These are phyloP conservation scores for human DNA, from an alignment of 2,113 vertebrate species.

Conservation along the genomic window DNA sequence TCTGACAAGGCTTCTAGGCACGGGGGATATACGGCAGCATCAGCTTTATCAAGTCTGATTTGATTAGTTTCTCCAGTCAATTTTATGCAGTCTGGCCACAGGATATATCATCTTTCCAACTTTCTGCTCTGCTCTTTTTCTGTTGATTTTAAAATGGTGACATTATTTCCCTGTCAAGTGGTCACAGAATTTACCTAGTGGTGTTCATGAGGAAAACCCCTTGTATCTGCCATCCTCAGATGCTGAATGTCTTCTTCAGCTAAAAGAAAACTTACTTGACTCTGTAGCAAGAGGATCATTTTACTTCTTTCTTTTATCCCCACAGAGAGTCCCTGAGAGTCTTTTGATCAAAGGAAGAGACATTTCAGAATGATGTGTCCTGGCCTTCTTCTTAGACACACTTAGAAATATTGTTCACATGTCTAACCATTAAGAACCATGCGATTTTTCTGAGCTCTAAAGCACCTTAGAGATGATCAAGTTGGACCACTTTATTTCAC, in stretches of 20 bases:
- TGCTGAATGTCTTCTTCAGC: neutral
- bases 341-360: conserved; percentile 25
- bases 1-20: conserved; percentile 83
- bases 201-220: conserved; percentile 35
- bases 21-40: conserved; percentile 72
- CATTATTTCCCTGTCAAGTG: conserved; percentile 71
- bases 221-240: neutral
- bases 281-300: neutral
- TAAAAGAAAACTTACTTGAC: neutral
- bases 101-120: conserved; percentile 81
- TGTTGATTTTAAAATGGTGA: conserved; percentile 77
- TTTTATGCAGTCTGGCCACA: conserved; percentile 76
- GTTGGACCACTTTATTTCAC: neutral
- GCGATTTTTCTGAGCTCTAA: neutral
- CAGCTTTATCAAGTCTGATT: conserved; percentile 85
- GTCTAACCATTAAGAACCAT: neutral
- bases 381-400: neutral
- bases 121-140: conserved; percentile 77
- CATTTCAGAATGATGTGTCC: neutral
- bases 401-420: neutral
- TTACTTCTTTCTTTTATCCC: neutral
- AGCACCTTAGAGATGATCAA: neutral
- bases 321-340: neutral
- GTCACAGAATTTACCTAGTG: conserved; percentile 61
- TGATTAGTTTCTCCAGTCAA: conserved; percentile 82